Evolutionary conservation across 2,113 vertebrate genomes (phyloP).

Genomic region (Sylvia atricapilla): DNA sequence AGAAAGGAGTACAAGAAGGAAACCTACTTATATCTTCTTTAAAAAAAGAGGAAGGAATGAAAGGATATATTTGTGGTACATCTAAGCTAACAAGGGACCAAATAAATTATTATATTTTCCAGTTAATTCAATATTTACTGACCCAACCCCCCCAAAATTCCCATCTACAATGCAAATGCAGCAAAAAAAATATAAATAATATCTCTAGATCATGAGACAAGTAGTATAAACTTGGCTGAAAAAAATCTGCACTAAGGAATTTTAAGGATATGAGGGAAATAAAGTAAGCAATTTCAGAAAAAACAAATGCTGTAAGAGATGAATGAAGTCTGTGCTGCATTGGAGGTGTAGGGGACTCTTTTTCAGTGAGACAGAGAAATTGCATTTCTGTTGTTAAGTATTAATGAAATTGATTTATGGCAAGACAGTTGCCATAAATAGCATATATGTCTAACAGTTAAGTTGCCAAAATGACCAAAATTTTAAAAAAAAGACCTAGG

Average conservation of each 20-base stretch:
- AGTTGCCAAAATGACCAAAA: neutral
- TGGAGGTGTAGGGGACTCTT: neutral
- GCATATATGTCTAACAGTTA: neutral
- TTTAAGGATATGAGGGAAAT: neutral
- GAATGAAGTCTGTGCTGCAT: neutral
- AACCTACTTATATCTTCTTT: neutral
- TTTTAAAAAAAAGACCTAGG: slow-evolving; percentile 10
- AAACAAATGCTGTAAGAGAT: neutral
- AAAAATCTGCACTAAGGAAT: neutral
- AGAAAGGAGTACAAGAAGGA: neutral
- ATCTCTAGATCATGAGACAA: neutral
- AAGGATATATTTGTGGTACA: neutral
- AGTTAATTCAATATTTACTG: neutral
- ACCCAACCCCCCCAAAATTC: neutral
- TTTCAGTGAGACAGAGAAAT: neutral
- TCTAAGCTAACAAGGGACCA: neutral
- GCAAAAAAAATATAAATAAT: neutral
- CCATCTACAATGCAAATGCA: neutral
- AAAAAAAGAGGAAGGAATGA: neutral
- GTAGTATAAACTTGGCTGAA: neutral
- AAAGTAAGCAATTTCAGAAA: neutral
- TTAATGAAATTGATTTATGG: slow-evolving; percentile 52
- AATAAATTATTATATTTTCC: neutral
- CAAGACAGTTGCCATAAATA: neutral
- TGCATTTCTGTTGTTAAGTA: slow-evolving; percentile 40